Base-by-base conservation (phyloP, 2,113 vertebrate genomes). In the Rhinopomastus cyanomelas region DNA sequence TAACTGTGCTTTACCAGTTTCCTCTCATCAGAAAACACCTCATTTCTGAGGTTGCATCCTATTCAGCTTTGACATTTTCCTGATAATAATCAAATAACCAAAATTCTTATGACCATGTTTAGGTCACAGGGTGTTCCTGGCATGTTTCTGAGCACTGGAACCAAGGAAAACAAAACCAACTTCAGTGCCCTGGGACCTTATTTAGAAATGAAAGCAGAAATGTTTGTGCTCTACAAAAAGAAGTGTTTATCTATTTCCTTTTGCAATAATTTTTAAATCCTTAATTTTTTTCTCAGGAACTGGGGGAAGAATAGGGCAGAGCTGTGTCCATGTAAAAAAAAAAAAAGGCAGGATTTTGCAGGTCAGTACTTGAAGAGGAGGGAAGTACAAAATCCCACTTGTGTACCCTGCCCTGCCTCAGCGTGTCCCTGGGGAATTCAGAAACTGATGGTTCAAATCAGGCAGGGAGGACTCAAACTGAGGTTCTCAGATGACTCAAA, bases 61-160 rank as follows among this genome's bases (percentile, higher is more conserved):
- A 52, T 74, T 92, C 73, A 55, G 81, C 68, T 91, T 66, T 34
- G 10, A 48, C 34, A 34, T 80, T 96, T 91, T 73, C 73, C 84
- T 89, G 77, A 9, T 66, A 59, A 55, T 74, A 60, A 73, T 29
- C 62, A 78, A 72, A 36, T 56, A 53, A 49, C 0, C n/a, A 12
- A 25, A 49, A 0, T 62, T 51, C 48, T 42, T 61, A 59, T 23
- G 65, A n/a, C 39, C 19, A 74, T 19, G 29, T 80, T 94, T 78
- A 78, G 18, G 29, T 93, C 64, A 53, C n/a, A 62, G 68, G 32
- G 52, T 65, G 49, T 89, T 93, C 26, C 53, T 85, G 74, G 16
- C 11, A 3, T 59, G 37, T 23, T 80, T 81, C 48, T 81, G 79
- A 86, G 30, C 56, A 8, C 27, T 67, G 53, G 5, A 71, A 76